Evolutionary conservation across 2,797 vertebrate species (phyloP), one percentile per base, ranked within the genome.

Genomic region (Anolis apletophallus): DNA sequence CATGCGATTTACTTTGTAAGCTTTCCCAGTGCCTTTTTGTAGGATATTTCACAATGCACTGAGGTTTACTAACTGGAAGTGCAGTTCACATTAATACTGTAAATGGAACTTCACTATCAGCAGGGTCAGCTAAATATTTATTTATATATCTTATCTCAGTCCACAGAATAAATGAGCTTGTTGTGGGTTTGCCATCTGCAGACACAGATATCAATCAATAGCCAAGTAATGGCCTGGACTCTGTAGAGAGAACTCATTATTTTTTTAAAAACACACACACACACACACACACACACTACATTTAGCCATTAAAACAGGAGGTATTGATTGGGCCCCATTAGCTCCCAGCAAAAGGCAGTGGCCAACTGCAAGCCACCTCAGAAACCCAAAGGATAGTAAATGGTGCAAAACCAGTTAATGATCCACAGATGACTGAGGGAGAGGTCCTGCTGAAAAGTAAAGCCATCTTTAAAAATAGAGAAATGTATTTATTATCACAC

Each of bases 271-370:
- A n/a, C n/a, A n/a, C n/a, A n/a, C n/a, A n/a, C n/a, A n/a, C n/a
- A n/a, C n/a, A n/a, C n/a, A n/a, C n/a, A n/a, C n/a, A n/a, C n/a
- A n/a, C 79, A 88, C 84, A 88, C 84, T 91, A 84, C 85, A 93
- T 93, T 94, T 93, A 94, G 88, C 83, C 93, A 87, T 94, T 94
- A 88, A 94, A 94, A 94, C 81, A 90, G 46, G 89, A 91, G 86
- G 83, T 88, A 92, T 85, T 91, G 86, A 95, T 86, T 19, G 0
- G 52, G 88, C 85, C 77, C 54, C 92, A 93, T 92, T 91, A 93
- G 81, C 82, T 95, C 78, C 80, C 81, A 94, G 92, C 86, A 91
- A 93, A 93, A 91, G 73, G 89, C 73, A 79, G 72, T 90, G 83
- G 91, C 10, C 0, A 91, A 93, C 89, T 85, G n/a, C 89, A 93